Conservation (phyloP, 2,797 vertebrate genomes). For the Eremophila alpestris region DNA sequence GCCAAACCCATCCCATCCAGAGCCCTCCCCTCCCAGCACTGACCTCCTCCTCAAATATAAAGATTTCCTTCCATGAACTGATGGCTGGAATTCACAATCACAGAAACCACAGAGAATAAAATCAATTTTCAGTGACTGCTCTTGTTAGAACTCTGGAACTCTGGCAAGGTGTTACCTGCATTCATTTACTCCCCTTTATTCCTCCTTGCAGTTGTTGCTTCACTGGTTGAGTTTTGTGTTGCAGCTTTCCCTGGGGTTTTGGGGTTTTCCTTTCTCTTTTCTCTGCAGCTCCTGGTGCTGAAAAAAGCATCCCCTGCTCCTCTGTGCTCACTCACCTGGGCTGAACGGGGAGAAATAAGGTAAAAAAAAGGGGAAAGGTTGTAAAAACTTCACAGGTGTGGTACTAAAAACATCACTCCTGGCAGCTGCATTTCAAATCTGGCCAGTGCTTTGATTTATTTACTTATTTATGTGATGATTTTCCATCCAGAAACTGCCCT, state of each 20-base stretch:
- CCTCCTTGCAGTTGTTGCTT: background rate
- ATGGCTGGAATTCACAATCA: background rate
- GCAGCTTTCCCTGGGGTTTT: background rate
- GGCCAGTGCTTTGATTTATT: background rate
- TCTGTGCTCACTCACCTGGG: background rate
- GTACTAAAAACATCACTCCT: too few relatives aligned
- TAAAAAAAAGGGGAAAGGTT: background rate
- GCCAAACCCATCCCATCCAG: background rate
- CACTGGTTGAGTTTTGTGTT: background rate
- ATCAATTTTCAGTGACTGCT: background rate
- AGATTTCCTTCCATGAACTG: background rate
- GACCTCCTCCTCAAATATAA: accelerated
- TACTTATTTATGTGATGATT: background rate
- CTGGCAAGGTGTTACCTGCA: accelerated
- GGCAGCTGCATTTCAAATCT: background rate
- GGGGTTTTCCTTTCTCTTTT: background rate
- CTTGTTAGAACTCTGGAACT: background rate
- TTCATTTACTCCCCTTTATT: background rate
- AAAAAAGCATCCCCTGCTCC: background rate
- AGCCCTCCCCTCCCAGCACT: background rate
- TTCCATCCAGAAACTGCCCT: background rate
- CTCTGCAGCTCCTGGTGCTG: background rate
- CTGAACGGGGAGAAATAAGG: background rate
- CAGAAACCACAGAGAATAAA: background rate
- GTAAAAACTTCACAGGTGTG: background rate